Conservation (phyloP, 2,888 invertebrate species). For the Pristionchus arcanus region DNA sequence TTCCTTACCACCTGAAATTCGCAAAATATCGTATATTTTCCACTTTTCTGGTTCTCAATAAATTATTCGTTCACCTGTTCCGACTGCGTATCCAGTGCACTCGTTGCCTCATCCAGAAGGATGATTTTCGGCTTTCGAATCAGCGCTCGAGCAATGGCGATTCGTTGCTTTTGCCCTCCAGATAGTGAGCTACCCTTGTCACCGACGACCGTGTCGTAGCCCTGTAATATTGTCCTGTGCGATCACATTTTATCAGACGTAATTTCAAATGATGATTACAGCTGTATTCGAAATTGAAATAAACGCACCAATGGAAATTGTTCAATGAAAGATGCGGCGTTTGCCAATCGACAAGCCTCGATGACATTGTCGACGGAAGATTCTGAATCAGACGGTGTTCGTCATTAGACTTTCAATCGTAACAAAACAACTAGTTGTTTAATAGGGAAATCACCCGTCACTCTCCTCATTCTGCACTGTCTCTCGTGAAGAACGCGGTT, state of each 20-base stretch:
- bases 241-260: no score
- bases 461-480: no score
- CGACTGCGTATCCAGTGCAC: slow-evolving; percentile 41
- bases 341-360: slow-evolving; percentile 78
- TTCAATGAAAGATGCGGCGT: slow-evolving; percentile 79
- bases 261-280: no score
- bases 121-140: slow-evolving; percentile 48
- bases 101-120: slow-evolving; percentile 49
- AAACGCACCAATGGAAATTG: slow-evolving; percentile 70
- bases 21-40: background rate
- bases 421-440: no score
- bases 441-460: no score
- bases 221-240: background rate
- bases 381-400: slow-evolving; percentile 63
- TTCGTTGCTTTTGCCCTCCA: slow-evolving; percentile 49
- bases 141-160: slow-evolving; percentile 51
- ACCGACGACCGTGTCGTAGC: slow-evolving; percentile 38
- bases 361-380: slow-evolving; percentile 72
- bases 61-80: background rate
- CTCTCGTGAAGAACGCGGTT: no score
- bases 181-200: slow-evolving; percentile 43
- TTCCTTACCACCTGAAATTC: background rate
- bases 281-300: background rate
- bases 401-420: no score
- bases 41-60: no score